These are phyloP conservation scores for Sorex araneus DNA, from an alignment of 2,113 vertebrate species.

Conservation along the genomic window DNA sequence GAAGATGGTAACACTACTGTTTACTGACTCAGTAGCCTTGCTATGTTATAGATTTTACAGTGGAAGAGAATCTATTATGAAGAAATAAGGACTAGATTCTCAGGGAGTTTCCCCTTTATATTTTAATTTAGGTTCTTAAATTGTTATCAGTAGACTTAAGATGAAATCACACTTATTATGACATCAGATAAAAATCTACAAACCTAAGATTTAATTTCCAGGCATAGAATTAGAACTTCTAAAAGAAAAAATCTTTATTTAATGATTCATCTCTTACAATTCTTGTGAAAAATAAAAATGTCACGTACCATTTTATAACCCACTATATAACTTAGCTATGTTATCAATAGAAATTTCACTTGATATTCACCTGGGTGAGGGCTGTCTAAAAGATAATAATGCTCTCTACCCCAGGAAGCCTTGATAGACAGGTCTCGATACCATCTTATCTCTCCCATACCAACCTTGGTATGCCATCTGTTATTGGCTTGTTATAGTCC, in stretches of 20 bases:
- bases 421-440: not conserved
- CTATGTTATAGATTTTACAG: not conserved
- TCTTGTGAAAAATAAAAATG: constrained; percentile 13
- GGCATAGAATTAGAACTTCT: not conserved
- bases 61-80: not conserved
- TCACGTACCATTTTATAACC: not conserved
- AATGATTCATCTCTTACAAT: constrained; percentile 43
- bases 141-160: not conserved
- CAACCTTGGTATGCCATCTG: not conserved
- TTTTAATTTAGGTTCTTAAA: not conserved
- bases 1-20: not conserved
- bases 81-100: not conserved
- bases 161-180: not conserved
- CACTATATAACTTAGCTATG: not conserved
- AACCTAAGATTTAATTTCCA: constrained; percentile 17
- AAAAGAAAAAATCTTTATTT: constrained; percentile 31
- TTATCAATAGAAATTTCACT: constrained; percentile 2
- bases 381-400: not conserved
- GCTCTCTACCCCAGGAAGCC: not conserved
- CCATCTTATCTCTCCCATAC: not conserved
- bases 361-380: not conserved
- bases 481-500: not conserved
- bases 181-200: not conserved
- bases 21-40: not conserved
- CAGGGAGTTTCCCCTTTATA: not conserved